These are phyloP conservation scores for Cygnus buccinator DNA, from an alignment of 2,113 vertebrate species.

Conservation along the genomic window DNA sequence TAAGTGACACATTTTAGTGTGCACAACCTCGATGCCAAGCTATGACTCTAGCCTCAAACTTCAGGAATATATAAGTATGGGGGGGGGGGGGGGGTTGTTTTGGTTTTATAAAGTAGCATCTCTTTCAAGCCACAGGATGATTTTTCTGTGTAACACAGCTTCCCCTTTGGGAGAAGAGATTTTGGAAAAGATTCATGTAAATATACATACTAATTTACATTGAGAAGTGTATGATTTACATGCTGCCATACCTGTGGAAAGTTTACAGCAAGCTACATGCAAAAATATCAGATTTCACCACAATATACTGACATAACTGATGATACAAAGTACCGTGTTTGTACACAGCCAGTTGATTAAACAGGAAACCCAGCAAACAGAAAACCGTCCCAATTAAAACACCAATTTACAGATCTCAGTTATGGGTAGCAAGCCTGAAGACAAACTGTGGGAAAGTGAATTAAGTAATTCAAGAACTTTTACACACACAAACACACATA, in stretches of 20 bases:
- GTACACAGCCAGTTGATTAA: background rate
- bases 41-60: fast-evolving
- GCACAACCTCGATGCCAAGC: background rate
- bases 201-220: background rate
- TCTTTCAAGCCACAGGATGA: background rate
- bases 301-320: background rate
- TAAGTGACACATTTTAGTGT: background rate
- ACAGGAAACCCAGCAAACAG: background rate
- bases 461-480: background rate
- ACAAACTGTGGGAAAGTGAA: background rate
- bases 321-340: background rate
- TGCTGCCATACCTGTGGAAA: background rate
- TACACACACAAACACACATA: background rate
- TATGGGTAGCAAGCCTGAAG: background rate
- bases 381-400: background rate
- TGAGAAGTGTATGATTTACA: background rate
- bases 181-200: background rate
- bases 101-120: background rate
- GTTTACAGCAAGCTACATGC: background rate
- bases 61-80: background rate
- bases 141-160: background rate
- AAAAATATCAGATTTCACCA: background rate
- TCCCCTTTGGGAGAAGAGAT: background rate
- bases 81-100: no score
- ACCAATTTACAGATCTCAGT: background rate